Evolutionary conservation across 2,113 vertebrate genomes (phyloP), one percentile per base, ranked within the genome.

Genomic region (Strix uralensis): DNA sequence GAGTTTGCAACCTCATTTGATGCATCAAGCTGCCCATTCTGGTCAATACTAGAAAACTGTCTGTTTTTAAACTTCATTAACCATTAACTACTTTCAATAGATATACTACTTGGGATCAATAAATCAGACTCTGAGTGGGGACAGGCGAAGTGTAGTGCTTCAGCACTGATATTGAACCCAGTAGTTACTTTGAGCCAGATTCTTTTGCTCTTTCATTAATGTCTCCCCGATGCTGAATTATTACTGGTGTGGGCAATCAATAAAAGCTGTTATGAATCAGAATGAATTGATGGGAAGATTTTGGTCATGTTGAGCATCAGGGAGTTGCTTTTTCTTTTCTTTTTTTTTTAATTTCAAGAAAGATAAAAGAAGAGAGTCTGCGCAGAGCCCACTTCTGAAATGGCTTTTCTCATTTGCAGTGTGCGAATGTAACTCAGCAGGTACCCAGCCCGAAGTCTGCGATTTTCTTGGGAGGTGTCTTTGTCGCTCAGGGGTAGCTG

Each of bases 401-500:
- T 81, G 22, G 17, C 47, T 94, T 51, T 96, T 80, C 65, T 81
- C 11, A 2, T 96, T 95, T 61, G 8, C 97, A 99, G 99, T 85
- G 18, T 99, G 99, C 42, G 55, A 92, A 32, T 99, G 99, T 87
- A 97, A 99, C 88, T 70, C 90, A 65, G 90, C 92, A 34, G 99
- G 99, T 10, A 98, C 98, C 12, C 79, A 87, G 38, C 81, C 97
- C 0, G 62, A 96, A 71, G 92, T 98, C 71, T 99, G 99, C 3
- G 98, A 99, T 57, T 77, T 96, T 17, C 87, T 69, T 0, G 99
- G 99, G 21, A 97, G 81, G 52, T 99, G 99, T 86, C 97, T 99
- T 47, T 99, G 99, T 97, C 98, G 98, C 54, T 84, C 91, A 1
- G 97, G 96, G 17, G 97, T 99, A 1, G 74, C 96, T 57, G 99